Evolutionary conservation across 2,113 vertebrate species (phyloP).

Genomic region (Hylia prasina): DNA sequence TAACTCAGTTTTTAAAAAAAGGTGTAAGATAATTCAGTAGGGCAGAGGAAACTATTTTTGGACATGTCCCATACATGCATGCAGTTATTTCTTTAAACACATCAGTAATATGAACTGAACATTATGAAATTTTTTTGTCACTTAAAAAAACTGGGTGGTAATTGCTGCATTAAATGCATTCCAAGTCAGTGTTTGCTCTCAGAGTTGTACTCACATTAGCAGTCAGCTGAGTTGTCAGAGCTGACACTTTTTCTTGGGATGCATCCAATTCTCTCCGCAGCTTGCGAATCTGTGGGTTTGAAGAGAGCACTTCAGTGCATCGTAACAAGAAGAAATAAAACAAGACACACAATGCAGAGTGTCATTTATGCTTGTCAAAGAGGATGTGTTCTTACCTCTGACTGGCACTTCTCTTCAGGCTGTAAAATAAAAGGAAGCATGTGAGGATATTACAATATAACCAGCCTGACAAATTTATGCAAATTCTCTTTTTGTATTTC

Average conservation of each 20-base stretch:
- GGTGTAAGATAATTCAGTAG: not conserved
- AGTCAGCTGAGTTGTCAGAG: conserved; percentile 93
- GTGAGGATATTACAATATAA: not conserved
- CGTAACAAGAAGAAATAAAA: not conserved
- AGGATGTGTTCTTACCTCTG: conserved; percentile 82
- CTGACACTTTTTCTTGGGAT: conserved; percentile 97
- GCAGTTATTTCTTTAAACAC: not conserved
- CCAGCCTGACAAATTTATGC: not conserved
- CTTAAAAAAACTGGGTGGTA: not conserved
- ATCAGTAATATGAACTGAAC: accelerated
- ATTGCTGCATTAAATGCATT: not conserved
- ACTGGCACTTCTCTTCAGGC: conserved; percentile 98
- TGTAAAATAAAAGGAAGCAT: conserved; percentile 50
- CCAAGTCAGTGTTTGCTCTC: not conserved
- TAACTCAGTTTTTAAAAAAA: not conserved
- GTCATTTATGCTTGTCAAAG: not conserved
- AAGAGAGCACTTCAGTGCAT: not conserved
- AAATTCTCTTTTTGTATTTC: not conserved
- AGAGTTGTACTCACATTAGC: conserved; percentile 85
- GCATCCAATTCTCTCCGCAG: conserved; percentile 92
- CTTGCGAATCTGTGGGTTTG: conserved; percentile 85
- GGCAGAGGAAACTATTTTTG: not conserved
- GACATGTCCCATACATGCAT: not conserved
- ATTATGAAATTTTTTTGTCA: not conserved
- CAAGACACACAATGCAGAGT: not conserved